Base-by-base conservation (phyloP, 2,888 invertebrate genomes). In the Labia minor region DNA sequence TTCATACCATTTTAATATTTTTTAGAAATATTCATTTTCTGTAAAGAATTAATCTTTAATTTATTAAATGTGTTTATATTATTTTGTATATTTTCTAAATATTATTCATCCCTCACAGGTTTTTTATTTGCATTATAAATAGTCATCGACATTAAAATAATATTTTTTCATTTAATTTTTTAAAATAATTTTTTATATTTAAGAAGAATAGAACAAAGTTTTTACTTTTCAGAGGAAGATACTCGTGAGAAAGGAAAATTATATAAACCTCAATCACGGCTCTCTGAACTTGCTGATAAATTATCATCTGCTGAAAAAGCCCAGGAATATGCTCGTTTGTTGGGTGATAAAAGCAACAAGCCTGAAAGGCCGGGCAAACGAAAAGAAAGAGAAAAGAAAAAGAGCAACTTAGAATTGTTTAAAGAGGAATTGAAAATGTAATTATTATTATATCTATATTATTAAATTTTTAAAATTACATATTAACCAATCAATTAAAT, bases 361-460 rank as follows among this genome's bases (percentile, higher is more conserved):
- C 82, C 85, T 37, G 88, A 88, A 64, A 71, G 77, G 1, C 73
- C 77, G 21, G 82, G 80, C 6, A 86, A 78, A 70, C 68, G 68
- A 65, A 66, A 67, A 8, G 67, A 66, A 19, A 65, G 66, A 8
- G 90, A 89, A 71, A 96, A 95, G 76, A 94, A 94, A 77, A 97
- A 97, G 76, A 96, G 95, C 75, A 98, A 99, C 78, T 81, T 99
- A 70, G 99, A 99, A 77, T 80, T 94, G 16, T 99, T 99, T 75
- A 99, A 99, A 78, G 98, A 99, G 77, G 99, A 99, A 79, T 78
- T 99, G 62, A 88, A 95, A 81, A 88, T 90, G 94, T 94, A 77
- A 82, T 85, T 78, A 66, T 19, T 18, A 2, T 37, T 26, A 6
- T 37, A 69, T 69, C 63, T 1, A 67, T n/a, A n/a, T 64, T 63